Evolutionary conservation across 2,113 vertebrate species (phyloP).

Genomic region (Corythaixoides concolor): DNA sequence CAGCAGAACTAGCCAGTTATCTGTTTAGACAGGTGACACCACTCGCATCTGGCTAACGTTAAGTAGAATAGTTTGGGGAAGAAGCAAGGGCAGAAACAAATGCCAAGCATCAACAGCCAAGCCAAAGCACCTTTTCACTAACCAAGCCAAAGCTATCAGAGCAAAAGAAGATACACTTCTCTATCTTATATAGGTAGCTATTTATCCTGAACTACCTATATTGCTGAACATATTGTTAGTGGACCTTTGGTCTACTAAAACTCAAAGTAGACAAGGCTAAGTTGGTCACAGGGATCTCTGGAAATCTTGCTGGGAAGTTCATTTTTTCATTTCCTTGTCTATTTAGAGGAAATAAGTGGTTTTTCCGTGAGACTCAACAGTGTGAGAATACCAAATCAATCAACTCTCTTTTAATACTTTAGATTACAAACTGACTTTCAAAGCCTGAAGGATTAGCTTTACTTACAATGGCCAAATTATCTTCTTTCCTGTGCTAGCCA

Average conservation of each 20-base stretch:
- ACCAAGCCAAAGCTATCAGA: background rate
- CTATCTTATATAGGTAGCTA: background rate
- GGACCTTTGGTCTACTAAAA: background rate
- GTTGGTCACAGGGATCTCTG: background rate
- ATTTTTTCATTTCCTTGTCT: background rate
- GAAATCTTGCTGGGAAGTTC: background rate
- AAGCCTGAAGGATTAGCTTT: background rate
- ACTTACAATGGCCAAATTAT: background rate
- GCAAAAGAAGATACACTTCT: background rate
- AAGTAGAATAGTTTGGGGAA: background rate
- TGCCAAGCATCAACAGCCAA: background rate
- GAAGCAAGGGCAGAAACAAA: background rate
- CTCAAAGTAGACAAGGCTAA: background rate
- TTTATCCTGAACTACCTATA: background rate
- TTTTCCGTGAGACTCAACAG: fast-evolving
- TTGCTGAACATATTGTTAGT: background rate
- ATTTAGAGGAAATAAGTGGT: background rate
- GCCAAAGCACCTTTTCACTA: background rate
- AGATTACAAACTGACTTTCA: background rate
- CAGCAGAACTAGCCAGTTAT: background rate
- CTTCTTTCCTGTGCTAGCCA: background rate
- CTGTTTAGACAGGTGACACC: background rate
- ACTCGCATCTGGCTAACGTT: background rate
- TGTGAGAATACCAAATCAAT: background rate
- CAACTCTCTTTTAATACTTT: background rate